Evolutionary conservation across 2,797 vertebrate genomes (phyloP).

Genomic region (Lateolabrax maculatus): DNA sequence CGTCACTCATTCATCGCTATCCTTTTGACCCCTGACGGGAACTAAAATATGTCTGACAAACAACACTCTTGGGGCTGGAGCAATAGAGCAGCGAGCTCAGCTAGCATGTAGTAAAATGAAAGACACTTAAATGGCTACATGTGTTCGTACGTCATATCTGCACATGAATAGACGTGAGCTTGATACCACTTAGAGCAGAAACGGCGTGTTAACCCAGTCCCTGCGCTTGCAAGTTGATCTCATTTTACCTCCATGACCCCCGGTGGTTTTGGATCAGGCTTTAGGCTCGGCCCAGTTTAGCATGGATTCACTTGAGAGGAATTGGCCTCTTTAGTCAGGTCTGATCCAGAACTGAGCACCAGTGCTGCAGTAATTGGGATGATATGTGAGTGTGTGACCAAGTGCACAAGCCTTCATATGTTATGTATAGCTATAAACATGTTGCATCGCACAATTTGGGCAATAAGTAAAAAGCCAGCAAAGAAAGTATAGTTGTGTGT

Average conservation of each 20-base stretch:
- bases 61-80: slow-evolving; percentile 15
- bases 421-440: slow-evolving; percentile 3
- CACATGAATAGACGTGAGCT: slow-evolving; percentile 27
- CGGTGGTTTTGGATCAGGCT: slow-evolving; percentile 59
- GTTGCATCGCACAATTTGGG: neutral
- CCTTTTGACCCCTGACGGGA: slow-evolving; percentile 8
- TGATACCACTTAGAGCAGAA: slow-evolving; percentile 40
- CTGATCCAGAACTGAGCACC: slow-evolving; percentile 27
- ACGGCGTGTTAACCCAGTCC: slow-evolving; percentile 22
- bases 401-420: neutral
- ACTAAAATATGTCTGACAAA: slow-evolving; percentile 48
- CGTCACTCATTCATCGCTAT: neutral
- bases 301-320: slow-evolving; percentile 60
- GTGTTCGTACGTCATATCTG: slow-evolving; percentile 16
- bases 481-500: neutral
- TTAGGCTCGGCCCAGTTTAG: slow-evolving; percentile 38
- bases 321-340: slow-evolving; percentile 52
- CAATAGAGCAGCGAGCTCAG: slow-evolving; percentile 2
- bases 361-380: slow-evolving; percentile 25
- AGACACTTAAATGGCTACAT: slow-evolving; percentile 27
- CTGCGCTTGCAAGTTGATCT: slow-evolving; percentile 54
- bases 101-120: slow-evolving; percentile 19
- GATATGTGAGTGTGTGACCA: slow-evolving; percentile 22
- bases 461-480: neutral
- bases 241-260: slow-evolving; percentile 61